These are phyloP conservation scores for Listronotus oregonensis DNA, from an alignment of 1,140 invertebrate species.

Conservation along the genomic window DNA sequence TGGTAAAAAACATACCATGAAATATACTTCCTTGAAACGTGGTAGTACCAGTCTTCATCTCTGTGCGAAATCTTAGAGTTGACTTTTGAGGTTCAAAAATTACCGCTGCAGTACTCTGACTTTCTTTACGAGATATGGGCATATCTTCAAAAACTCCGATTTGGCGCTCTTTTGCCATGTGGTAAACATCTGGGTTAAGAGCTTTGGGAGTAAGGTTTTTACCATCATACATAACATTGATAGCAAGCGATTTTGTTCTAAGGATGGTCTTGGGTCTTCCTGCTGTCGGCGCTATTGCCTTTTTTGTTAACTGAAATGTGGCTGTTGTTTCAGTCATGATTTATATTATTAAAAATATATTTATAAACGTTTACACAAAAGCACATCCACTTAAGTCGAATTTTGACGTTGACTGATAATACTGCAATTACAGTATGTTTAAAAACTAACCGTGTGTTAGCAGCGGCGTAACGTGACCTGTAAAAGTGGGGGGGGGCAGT, in stretches of 20 bases:
- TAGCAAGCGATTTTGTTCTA: conserved; percentile 4
- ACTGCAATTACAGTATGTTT: too few relatives aligned
- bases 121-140: not conserved
- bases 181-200: conserved; percentile 36
- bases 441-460: too few relatives aligned
- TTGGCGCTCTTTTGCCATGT: conserved; percentile 36
- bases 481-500: too few relatives aligned
- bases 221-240: conserved; percentile 37
- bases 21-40: conserved; percentile 10
- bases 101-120: not conserved
- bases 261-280: conserved; percentile 19
- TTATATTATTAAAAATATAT: not conserved
- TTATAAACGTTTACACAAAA: too few relatives aligned
- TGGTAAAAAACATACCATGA: not conserved
- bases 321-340: conserved; percentile 9
- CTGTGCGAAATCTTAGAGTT: not conserved
- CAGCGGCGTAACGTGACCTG: too few relatives aligned
- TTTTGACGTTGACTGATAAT: too few relatives aligned
- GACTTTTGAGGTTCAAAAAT: not conserved
- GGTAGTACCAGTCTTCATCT: not conserved
- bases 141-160: conserved; percentile 35
- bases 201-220: conserved; percentile 46
- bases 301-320: conserved; percentile 14
- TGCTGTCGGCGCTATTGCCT: not conserved
- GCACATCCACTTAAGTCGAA: too few relatives aligned